Percentiles rank a stretch among this genome's conserved stretches.
Conservation (phyloP, 2,888 invertebrate species). For the Schrankia costaestrigalis region DNA sequence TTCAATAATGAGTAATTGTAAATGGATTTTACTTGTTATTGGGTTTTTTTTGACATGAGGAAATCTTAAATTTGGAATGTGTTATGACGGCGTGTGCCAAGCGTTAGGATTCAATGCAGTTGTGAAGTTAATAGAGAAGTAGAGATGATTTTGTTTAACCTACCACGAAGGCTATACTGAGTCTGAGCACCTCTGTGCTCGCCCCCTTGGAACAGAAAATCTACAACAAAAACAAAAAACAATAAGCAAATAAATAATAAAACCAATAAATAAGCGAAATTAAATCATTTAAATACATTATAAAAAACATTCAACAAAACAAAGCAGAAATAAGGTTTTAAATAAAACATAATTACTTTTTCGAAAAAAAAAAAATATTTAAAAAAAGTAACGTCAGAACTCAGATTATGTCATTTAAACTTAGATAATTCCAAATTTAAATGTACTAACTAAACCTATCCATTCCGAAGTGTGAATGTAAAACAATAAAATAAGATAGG, state of each 20-base stretch:
- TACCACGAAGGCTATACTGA: constrained; percentile 15
- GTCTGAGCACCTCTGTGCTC: constrained; percentile 11
- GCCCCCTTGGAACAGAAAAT: constrained; percentile 16
- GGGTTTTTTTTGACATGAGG: neutral
- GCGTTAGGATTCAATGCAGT: no score
- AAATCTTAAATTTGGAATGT: no score
- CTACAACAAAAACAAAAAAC: constrained; percentile 12
- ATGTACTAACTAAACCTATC: no score
- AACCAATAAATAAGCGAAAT: neutral
- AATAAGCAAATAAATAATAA: neutral
- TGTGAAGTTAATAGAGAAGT: no score
- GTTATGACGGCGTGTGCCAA: no score
- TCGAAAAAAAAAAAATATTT: neutral
- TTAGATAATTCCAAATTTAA: no score
- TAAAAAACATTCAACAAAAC: neutral
- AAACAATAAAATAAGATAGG: no score
- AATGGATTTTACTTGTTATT: constrained; percentile 13
- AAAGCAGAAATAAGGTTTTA: neutral
- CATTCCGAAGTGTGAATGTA: no score
- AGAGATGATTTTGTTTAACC: constrained; percentile 1
- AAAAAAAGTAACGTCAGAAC: neutral
- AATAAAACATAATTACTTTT: no score
- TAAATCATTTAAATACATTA: neutral
- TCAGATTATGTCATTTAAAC: no score
- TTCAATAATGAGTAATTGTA: neutral